Base-by-base conservation (phyloP, 2,797 vertebrate species). In the Pagetopsis macropterus region DNA sequence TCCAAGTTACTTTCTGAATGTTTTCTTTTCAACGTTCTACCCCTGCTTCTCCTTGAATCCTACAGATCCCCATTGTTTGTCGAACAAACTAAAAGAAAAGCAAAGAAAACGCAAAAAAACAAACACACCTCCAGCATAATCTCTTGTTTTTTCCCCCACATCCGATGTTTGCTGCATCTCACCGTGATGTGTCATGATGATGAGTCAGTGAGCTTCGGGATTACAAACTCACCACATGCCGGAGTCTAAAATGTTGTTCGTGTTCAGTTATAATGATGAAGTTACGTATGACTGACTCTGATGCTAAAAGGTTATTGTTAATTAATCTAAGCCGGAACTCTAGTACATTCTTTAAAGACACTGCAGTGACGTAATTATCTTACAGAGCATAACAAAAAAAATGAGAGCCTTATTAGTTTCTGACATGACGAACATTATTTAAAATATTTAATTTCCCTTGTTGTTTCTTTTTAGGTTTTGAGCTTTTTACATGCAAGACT, bases 241-340 rank as follows among this genome's bases (percentile, higher is more conserved):
- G 52, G 55, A 59, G 62, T 72, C 84, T 69, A 60, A 54, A 67
- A 86, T 81, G 86, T 65, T 81, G 55, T 57, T 70, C 50, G 52
- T 81, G 79, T 85, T 67, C 79, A 77, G 73, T 76, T 82, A 65
- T 81, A 72, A 76, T 66, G 70, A 69, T 84, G 50, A 71, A 73
- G 51, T 67, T 72, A 19, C 19, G 19, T 19, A 78, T 70, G 56
- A 58, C 55, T 63, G 66, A 69, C 58, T 45, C n/a, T 74, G 56
- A 82, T 44, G 44, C 75, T 67, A 56, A 83, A 83, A 82, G 69
- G 68, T 76, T 75, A 83, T 17, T 17, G 41, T 48, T 87, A 83
- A 89, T 89, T 84, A 82, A 82, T 77, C 65, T 62, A 58, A 21
- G 44, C 40, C 31, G 43, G 40, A 58, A 44, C 70, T 76, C 58